phyloP scores from a whole-genome alignment of 2,888 invertebrate species.

The Biston stratarius region DNA sequence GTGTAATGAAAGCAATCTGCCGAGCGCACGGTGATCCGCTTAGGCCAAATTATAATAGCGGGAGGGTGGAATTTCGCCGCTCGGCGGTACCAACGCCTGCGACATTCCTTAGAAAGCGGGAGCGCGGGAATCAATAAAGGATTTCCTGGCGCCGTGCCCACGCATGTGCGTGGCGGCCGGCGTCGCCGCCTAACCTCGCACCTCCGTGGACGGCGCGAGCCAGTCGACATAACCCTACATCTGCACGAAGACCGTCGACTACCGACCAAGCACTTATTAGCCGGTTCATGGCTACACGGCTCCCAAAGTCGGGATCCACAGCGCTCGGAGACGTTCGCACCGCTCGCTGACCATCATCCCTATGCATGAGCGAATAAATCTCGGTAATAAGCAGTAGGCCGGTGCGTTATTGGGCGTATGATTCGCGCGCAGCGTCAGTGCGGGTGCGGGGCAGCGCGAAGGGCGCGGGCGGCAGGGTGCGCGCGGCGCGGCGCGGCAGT shows the following conservation, averaged over 20 bases:
- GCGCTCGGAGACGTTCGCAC: slow-evolving; percentile 49
- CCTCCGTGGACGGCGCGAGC: slow-evolving; percentile 38
- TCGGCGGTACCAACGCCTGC: slow-evolving; percentile 80
- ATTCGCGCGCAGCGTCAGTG: slow-evolving; percentile 85
- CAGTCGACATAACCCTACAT: slow-evolving; percentile 7
- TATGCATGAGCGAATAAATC: slow-evolving; percentile 81
- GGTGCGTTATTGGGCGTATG: slow-evolving; percentile 84
- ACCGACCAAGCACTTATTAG: slow-evolving; percentile 4
- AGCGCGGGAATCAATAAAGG: slow-evolving; percentile 87
- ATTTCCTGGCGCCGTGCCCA: slow-evolving; percentile 85
- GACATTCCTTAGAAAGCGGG: slow-evolving; percentile 83
- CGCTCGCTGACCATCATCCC: slow-evolving; percentile 70
- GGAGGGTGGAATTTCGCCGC: slow-evolving; percentile 74
- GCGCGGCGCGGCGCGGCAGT: slow-evolving; percentile 61
- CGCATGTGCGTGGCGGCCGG: slow-evolving; percentile 83
- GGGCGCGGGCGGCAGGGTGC: slow-evolving; percentile 50
- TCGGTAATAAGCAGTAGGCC: slow-evolving; percentile 78
- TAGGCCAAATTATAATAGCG: slow-evolving; percentile 73
- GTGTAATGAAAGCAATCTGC: slow-evolving; percentile 64
- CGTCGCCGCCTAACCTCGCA: slow-evolving; percentile 51
- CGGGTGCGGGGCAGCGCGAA: slow-evolving; percentile 65
- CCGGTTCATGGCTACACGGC: not conserved
- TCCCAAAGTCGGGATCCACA: slow-evolving; percentile 10
- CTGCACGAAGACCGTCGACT: slow-evolving; percentile 26
- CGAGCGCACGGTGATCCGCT: slow-evolving; percentile 69